A percentile compares a stretch with the other conserved stretches of the same genome.
phyloP scores from a whole-genome alignment of 2,113 vertebrate species.

The Piaya cayana region DNA sequence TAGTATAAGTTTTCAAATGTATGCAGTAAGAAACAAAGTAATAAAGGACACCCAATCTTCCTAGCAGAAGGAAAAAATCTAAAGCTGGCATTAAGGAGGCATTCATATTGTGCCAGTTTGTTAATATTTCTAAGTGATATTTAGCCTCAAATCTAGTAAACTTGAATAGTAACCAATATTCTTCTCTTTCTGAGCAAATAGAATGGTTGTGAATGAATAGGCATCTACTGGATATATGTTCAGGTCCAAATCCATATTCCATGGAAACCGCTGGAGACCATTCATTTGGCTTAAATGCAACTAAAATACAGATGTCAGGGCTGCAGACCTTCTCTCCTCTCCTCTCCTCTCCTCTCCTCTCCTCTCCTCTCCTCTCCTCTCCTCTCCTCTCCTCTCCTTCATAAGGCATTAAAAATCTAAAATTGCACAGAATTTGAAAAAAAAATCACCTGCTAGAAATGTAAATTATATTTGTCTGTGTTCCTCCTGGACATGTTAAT shows the following conservation, averaged over 20 bases:
- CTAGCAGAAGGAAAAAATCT: neutral
- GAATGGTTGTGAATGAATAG: neutral
- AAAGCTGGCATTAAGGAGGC: constrained; percentile 7
- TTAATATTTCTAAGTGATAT: constrained; percentile 37
- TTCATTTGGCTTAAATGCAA: neutral
- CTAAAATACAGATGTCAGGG: neutral
- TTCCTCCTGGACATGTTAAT: neutral
- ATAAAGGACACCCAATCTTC: neutral
- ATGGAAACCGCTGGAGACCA: neutral
- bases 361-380: no score
- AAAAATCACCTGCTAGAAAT: neutral
- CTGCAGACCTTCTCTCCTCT: neutral
- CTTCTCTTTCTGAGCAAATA: neutral
- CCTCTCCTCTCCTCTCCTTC: no score
- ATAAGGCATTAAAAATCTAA: neutral
- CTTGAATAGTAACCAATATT: constrained; percentile 1
- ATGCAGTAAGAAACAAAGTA: neutral
- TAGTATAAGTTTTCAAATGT: neutral
- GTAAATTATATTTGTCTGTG: neutral
- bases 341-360: neutral
- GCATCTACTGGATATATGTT: neutral
- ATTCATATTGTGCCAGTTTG: neutral
- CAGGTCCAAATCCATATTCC: neutral
- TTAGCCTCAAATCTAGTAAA: constrained; percentile 42
- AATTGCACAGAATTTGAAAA: neutral